Conservation (phyloP, 2,113 vertebrate genomes). For the Vombatus ursinus region DNA sequence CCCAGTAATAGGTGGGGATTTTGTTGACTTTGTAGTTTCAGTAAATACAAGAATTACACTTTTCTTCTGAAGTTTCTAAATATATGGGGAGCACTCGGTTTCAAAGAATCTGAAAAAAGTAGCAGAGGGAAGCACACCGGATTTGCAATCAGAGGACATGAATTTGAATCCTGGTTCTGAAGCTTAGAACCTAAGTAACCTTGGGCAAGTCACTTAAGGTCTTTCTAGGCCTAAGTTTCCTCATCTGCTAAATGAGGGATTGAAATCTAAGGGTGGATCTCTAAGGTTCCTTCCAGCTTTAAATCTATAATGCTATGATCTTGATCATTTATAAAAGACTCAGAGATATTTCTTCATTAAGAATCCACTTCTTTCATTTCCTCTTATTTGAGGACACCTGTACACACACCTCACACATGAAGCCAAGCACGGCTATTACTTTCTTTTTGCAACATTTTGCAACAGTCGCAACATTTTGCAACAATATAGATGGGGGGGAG, state of each 20-base stretch:
- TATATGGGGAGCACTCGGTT: not conserved
- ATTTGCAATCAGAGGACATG: not conserved
- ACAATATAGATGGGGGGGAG: slow-evolving; percentile 7
- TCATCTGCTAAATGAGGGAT: not conserved
- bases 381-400: not conserved
- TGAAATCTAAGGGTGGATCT: not conserved
- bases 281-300: not conserved
- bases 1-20: slow-evolving; percentile 3
- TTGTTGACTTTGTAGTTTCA: slow-evolving; percentile 12
- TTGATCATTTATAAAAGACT: slow-evolving; percentile 38
- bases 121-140: not conserved
- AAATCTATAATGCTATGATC: not conserved
- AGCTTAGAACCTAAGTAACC: not conserved
- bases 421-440: not conserved
- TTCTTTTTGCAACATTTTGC: not conserved
- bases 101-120: slow-evolving; percentile 47
- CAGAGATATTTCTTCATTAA: slow-evolving; percentile 44
- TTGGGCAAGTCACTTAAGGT: not conserved
- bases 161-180: not conserved
- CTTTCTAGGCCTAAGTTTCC: not conserved
- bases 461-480: not conserved
- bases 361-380: slow-evolving; percentile 25
- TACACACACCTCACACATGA: not conserved
- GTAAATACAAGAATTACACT: slow-evolving; percentile 46
- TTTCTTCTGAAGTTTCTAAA: slow-evolving; percentile 17